Percentiles rank a stretch among this genome's conserved stretches.
Evolutionary conservation across 2,888 invertebrate species (phyloP).

Genomic region (Sminthurides aquaticus): DNA sequence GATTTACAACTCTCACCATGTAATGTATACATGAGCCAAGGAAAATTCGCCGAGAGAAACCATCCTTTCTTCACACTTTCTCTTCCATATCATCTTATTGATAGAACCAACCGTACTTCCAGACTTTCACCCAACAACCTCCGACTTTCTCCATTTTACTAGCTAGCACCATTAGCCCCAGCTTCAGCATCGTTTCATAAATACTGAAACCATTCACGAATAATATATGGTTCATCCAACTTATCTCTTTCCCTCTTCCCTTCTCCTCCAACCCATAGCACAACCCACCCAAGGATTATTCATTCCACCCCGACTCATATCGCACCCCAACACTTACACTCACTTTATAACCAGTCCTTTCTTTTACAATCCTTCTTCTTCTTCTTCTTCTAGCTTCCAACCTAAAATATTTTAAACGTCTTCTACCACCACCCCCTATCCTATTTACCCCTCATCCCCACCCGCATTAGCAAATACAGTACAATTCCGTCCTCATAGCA

Average conservation of each 20-base stretch:
- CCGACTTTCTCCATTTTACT: too few species aligned
- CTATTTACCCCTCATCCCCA: not conserved
- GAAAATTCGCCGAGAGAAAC: not conserved
- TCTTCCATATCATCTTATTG: not conserved
- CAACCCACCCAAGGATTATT: conserved; percentile 9
- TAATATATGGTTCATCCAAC: conserved; percentile 34
- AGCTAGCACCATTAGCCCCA: not conserved
- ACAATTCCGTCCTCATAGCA: too few species aligned
- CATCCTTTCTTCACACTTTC: not conserved
- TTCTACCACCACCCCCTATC: too few species aligned
- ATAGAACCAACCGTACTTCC: too few species aligned
- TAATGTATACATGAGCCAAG: not conserved
- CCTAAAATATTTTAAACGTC: too few species aligned
- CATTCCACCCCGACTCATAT: too few species aligned
- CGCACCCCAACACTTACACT: too few species aligned
- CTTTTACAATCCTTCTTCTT: too few species aligned
- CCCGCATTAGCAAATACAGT: not conserved
- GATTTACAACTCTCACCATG: not conserved
- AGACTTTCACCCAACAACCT: too few species aligned
- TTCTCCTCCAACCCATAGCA: not conserved
- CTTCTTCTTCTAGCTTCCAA: too few species aligned
- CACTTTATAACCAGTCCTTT: too few species aligned
- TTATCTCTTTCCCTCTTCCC: conserved; percentile 18
- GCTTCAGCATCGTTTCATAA: conserved; percentile 19
- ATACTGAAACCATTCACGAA: conserved; percentile 28